A percentile compares a stretch with the other conserved stretches of the same genome.
Conservation (phyloP, 2,888 invertebrate species). For the Parnassius orleans region DNA sequence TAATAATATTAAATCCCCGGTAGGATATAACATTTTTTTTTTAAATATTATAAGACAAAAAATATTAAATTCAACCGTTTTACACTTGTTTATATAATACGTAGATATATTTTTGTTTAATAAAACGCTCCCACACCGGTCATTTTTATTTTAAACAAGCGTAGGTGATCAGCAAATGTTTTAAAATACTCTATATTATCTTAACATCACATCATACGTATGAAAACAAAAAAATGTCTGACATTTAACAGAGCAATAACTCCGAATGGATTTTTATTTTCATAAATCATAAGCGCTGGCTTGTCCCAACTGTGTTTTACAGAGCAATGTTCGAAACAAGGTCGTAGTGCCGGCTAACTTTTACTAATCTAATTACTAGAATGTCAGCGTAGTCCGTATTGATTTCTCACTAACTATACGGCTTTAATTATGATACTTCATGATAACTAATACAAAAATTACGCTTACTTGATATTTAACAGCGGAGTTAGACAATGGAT, state of each 20-base stretch:
- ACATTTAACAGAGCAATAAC: constrained; percentile 21
- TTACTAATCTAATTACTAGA: constrained; percentile 26
- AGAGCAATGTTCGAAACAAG: constrained; percentile 22
- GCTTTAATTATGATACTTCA: not conserved
- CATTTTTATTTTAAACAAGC: constrained; percentile 8
- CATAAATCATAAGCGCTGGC: constrained; percentile 13
- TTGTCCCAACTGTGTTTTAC: constrained; percentile 4
- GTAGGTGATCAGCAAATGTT: not conserved
- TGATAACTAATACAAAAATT: too few species aligned
- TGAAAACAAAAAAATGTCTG: constrained; percentile 15
- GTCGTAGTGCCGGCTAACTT: constrained; percentile 21
- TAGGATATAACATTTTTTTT: too few species aligned
- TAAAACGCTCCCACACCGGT: constrained; percentile 4
- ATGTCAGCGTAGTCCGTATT: constrained; percentile 11
- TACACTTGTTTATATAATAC: too few species aligned
- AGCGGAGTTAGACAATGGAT: too few species aligned
- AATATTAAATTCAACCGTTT: too few species aligned
- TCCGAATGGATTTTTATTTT: constrained; percentile 19
- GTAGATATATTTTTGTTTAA: not conserved
- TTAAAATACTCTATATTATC: constrained; percentile 19
- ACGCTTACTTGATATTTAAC: too few species aligned
- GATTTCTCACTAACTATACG: constrained; percentile 13
- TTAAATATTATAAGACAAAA: too few species aligned
- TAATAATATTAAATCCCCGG: too few species aligned
- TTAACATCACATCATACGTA: constrained; percentile 1